Evolutionary conservation across 2,888 invertebrate genomes (phyloP).

Genomic region (Ennomos erosarius): DNA sequence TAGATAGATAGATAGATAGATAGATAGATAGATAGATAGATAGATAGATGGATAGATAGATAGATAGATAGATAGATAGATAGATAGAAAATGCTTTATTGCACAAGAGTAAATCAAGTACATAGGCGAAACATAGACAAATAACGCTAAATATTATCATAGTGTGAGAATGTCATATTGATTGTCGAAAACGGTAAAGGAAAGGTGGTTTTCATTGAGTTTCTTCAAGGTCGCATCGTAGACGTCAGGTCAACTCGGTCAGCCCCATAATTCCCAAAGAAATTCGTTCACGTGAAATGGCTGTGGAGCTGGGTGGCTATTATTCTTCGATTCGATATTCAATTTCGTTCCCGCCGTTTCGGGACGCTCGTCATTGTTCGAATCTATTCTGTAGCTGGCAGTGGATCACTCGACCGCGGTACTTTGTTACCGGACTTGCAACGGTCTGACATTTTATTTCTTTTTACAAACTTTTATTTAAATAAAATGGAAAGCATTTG

Average conservation of each 20-base stretch:
- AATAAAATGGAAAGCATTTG: too few species aligned
- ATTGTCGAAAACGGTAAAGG: not conserved
- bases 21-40: too few species aligned
- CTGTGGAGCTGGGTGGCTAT: constrained; percentile 12
- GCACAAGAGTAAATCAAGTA: too few species aligned
- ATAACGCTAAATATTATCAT: too few species aligned
- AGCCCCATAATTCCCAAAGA: constrained; percentile 18
- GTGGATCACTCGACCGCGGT: constrained; percentile 5
- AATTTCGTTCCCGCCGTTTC: constrained; percentile 20
- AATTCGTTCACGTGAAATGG: constrained; percentile 18
- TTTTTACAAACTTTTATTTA: too few species aligned
- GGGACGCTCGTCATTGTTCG: constrained; percentile 13
- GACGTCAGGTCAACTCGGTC: constrained; percentile 14
- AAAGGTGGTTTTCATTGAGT: constrained; percentile 4
- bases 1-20: too few species aligned
- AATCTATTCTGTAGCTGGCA: constrained; percentile 9
- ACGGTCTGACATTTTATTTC: constrained; percentile 3
- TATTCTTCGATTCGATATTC: constrained; percentile 8
- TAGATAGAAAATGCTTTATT: too few species aligned
- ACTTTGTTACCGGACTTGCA: constrained; percentile 7
- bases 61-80: too few species aligned
- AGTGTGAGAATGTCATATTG: not conserved
- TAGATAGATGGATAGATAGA: too few species aligned
- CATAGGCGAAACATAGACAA: too few species aligned
- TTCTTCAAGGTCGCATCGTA: not conserved